phyloP scores from a whole-genome alignment of 2,797 vertebrate species.

The Merluccius polli region DNA sequence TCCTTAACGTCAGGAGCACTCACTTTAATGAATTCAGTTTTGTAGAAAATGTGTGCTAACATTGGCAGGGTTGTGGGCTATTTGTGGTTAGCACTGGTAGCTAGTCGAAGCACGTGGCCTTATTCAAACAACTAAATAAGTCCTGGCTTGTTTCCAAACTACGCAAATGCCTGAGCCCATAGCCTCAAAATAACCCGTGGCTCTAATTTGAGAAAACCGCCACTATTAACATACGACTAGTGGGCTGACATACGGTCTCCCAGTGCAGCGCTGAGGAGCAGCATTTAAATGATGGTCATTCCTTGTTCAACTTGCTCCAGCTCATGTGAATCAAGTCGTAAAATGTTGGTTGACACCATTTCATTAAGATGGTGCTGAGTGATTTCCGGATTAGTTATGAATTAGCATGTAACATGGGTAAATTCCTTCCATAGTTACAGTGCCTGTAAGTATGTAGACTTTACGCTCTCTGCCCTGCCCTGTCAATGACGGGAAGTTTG shows the following conservation, averaged over 20 bases:
- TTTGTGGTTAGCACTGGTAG: conserved; percentile 35
- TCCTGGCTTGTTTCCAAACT: conserved; percentile 36
- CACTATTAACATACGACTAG: conserved; percentile 11
- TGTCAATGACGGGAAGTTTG: background rate
- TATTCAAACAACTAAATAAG: conserved; percentile 44
- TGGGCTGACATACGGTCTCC: conserved; percentile 4
- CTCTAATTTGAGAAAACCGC: conserved; percentile 37
- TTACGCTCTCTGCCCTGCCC: background rate
- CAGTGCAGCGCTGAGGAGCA: background rate
- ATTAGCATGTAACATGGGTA: background rate
- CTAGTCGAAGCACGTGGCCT: conserved; percentile 39
- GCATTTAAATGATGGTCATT: background rate
- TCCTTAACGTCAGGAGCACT: background rate
- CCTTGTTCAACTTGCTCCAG: background rate
- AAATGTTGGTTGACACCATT: conserved; percentile 16
- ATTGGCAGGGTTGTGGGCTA: conserved; percentile 41
- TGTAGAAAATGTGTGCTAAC: conserved; percentile 30
- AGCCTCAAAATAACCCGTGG: conserved; percentile 25
- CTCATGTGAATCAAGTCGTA: conserved; percentile 19
- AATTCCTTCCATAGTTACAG: background rate
- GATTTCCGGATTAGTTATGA: background rate
- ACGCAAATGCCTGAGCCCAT: conserved; percentile 21
- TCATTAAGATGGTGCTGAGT: conserved; percentile 4
- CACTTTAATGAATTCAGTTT: conserved; percentile 29
- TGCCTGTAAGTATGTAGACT: background rate